Conservation (phyloP, 2,113 vertebrate species). For the Pteruthius melanotis region DNA sequence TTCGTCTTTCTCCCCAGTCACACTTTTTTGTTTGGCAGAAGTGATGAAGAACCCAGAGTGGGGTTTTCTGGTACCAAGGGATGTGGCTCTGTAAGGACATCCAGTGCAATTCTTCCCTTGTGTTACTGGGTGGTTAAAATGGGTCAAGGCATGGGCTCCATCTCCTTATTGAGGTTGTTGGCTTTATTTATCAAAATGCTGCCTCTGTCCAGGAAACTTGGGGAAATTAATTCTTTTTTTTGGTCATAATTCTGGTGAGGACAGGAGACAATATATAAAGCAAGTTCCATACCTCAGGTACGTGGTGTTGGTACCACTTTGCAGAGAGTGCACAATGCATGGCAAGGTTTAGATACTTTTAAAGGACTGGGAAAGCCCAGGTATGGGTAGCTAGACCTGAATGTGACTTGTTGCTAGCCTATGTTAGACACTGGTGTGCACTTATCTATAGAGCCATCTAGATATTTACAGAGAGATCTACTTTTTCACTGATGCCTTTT, state of each 20-base stretch:
- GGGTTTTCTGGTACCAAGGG: neutral
- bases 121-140: neutral
- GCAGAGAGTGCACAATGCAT: too few species aligned
- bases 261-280: neutral
- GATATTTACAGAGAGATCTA: neutral
- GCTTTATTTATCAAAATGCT: neutral
- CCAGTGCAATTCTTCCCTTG: neutral
- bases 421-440: neutral
- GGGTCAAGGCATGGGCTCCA: neutral
- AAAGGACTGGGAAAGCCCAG: neutral
- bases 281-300: neutral
- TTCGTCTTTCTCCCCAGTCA: neutral
- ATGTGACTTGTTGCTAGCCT: neutral
- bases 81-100: neutral
- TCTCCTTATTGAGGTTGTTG: neutral
- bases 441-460: neutral
- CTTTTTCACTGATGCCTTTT: neutral
- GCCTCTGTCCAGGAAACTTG: neutral
- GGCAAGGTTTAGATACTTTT: neutral
- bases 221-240: neutral
- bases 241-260: neutral
- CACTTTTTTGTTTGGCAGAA: neutral
- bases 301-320: rapidly evolving
- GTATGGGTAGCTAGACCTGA: neutral
- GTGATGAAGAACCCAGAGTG: neutral